These are phyloP conservation scores for Punctoribates punctum DNA, from an alignment of 2,888 invertebrate genomes.

Conservation along the genomic window DNA sequence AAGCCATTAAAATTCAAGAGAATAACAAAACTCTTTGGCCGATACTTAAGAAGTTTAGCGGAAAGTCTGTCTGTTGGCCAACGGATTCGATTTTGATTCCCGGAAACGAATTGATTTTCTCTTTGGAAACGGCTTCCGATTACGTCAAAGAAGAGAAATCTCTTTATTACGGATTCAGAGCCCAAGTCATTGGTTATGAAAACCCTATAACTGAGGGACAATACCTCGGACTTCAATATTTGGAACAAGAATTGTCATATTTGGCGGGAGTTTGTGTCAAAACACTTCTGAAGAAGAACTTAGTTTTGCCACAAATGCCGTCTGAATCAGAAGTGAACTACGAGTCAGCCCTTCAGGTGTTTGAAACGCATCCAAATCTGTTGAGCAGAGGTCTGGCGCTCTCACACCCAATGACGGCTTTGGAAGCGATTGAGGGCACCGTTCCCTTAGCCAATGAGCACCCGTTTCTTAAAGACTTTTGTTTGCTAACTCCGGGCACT, in stretches of 20 bases:
- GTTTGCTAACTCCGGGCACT: constrained; percentile 76
- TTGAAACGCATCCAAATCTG: constrained; percentile 65
- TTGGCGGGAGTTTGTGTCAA: constrained; percentile 87
- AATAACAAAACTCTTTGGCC: constrained; percentile 51
- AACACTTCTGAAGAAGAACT: constrained; percentile 77
- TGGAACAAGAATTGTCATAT: constrained; percentile 86
- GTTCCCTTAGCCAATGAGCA: constrained; percentile 84
- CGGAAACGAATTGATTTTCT: constrained; percentile 85
- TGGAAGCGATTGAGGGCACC: constrained; percentile 83
- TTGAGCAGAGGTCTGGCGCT: constrained; percentile 85
- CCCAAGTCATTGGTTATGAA: constrained; percentile 49
- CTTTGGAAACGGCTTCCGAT: constrained; percentile 90
- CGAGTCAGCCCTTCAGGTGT: neutral
- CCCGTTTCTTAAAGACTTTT: constrained; percentile 86
- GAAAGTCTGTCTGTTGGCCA: constrained; percentile 67
- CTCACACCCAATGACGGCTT: constrained; percentile 77
- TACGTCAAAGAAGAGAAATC: constrained; percentile 85
- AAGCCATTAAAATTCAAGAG: constrained; percentile 42
- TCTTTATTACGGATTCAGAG: constrained; percentile 68
- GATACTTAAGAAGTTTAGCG: constrained; percentile 55
- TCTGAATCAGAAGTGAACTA: constrained; percentile 28
- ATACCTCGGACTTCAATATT: constrained; percentile 61
- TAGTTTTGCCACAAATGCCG: constrained; percentile 61
- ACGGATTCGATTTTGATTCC: constrained; percentile 78
- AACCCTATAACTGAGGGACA: constrained; percentile 40